Percentiles rank a stretch among this genome's conserved stretches.
Evolutionary conservation across 2,113 vertebrate species (phyloP).

Genomic region (Sorex fumeus): DNA sequence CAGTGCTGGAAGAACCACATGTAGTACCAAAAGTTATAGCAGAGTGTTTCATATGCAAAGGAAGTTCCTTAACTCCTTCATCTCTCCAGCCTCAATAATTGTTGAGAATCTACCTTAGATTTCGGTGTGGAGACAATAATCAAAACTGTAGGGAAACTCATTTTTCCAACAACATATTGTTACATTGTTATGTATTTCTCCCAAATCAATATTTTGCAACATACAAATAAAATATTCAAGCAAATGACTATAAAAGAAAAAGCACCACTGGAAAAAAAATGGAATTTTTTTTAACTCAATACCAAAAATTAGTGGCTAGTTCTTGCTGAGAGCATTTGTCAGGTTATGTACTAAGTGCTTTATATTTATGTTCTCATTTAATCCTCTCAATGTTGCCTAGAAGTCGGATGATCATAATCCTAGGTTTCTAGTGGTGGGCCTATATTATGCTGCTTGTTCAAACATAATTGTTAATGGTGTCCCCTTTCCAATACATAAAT

Average conservation of each 20-base stretch:
- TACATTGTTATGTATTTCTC: conserved; percentile 18
- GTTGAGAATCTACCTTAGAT: conserved; percentile 41
- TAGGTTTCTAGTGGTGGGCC: not conserved
- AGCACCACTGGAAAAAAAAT: no score
- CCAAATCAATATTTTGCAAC: conserved; percentile 23
- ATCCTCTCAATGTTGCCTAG: not conserved
- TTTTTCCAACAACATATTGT: conserved; percentile 2
- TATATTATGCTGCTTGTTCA: conserved; percentile 44
- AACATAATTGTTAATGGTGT: not conserved
- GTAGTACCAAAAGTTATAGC: no score
- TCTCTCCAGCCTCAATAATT: not conserved
- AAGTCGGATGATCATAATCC: not conserved
- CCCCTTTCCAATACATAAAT: not conserved
- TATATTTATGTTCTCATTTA: conserved; percentile 60
- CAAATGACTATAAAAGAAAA: not conserved
- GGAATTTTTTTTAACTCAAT: not conserved
- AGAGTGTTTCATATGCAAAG: no score
- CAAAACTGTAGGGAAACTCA: conserved; percentile 48
- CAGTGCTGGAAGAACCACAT: no score
- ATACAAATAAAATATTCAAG: conserved; percentile 26
- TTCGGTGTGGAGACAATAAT: conserved; percentile 38
- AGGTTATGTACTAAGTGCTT: conserved; percentile 26
- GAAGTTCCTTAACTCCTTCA: no score
- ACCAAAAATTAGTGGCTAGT: not conserved
- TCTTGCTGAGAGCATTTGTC: not conserved